Evolutionary conservation across 2,113 vertebrate genomes (phyloP), one percentile per base, ranked within the genome.

Genomic region (Aleadryas rufinucha): DNA sequence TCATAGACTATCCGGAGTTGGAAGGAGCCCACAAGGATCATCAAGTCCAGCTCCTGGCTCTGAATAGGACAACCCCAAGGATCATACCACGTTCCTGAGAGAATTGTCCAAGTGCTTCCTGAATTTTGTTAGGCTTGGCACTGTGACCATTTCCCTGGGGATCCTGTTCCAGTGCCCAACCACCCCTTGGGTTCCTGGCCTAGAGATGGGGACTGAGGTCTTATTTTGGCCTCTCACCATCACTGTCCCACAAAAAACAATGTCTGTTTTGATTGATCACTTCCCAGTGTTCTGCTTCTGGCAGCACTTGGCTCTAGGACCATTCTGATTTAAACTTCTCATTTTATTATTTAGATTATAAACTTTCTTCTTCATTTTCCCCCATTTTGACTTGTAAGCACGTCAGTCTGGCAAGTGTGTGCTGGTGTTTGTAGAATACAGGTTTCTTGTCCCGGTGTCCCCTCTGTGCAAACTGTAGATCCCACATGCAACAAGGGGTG

Each of bases 281-380:
- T 72, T 87, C 69, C 27, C 14, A 37, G 7, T 20, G 15, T 44
- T 81, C 47, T 69, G 7, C 16, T 83, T 21, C 35, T 72, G 31
- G 10, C 15, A 86, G 30, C 7, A 47, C 50, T 47, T 42, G 3
- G 31, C 21, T 59, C 17, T 60, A 35, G 15, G 26, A 30, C 74
- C 8, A 27, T 35, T 78, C 17, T 1, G 0, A 31, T 75, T 81
- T 52, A 35, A 80, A 18, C 1, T 47, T 84, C 18, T 68, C 21
- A 35, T 39, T 1, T 20, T 47, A 57, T 24, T 69, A 44, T 75
- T 82, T 65, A 57, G 10, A 39, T 37, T 18, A 22, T 33, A 63
- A 30, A 19, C 2, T 0, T 47, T 54, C 69, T 64, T 39, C 7
- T 66, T 54, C 0, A 16, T 24, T 87, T 79, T 30, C 3, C 3